Conservation (phyloP, 2,888 invertebrate species). For the Agonum fuliginosum region DNA sequence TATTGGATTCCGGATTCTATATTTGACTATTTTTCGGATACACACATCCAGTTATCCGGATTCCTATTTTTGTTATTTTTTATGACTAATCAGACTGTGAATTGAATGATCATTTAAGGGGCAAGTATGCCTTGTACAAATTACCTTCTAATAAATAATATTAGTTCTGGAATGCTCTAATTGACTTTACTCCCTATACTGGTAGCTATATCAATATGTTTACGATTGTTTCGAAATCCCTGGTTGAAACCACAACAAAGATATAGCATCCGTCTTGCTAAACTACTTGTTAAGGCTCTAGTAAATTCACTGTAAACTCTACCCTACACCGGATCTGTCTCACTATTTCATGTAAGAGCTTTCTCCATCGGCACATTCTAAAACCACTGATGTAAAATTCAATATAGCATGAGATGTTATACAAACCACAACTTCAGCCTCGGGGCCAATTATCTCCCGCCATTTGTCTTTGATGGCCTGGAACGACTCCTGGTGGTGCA, state of each 20-base stretch:
- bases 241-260: background rate
- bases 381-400: slow-evolving; percentile 30
- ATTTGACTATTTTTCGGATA: no score
- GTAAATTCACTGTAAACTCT: background rate
- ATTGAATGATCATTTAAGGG: no score
- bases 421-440: slow-evolving; percentile 86
- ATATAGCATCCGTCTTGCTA: background rate
- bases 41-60: no score
- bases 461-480: slow-evolving; percentile 85
- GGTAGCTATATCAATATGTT: no score
- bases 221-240: background rate
- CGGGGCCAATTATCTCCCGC: slow-evolving; percentile 82
- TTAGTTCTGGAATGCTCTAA: no score
- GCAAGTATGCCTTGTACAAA: no score
- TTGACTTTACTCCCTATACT: no score
- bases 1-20: no score
- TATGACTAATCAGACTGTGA: no score
- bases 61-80: no score
- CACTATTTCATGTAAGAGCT: background rate
- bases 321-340: background rate
- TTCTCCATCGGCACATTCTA: background rate
- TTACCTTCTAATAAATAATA: no score
- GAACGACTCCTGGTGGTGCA: slow-evolving; percentile 76
- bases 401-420: slow-evolving; percentile 41
- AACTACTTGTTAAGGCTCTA: background rate